Base-by-base conservation (phyloP, 2,888 invertebrate species). In the Lasioglossum lativentre region DNA sequence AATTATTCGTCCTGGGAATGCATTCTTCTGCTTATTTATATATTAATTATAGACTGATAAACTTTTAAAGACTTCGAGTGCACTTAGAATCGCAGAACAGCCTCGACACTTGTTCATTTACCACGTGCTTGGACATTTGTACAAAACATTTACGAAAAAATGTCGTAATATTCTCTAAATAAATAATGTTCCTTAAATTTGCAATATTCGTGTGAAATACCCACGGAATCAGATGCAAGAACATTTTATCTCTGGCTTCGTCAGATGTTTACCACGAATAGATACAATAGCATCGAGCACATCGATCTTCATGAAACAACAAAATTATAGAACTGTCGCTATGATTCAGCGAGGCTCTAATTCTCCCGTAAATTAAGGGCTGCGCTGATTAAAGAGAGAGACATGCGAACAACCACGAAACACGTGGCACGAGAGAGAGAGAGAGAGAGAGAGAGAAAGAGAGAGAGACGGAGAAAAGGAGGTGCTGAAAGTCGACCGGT, bases 401-500 rank as follows among this genome's bases (percentile, higher is more conserved):
- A 34, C 1, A 89, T 47, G 45, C 52, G 56, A 70, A 42, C 56
- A 78, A 52, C 72, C 45, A 80, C 73, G 82, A 72, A 87, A 86
- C 85, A 85, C 78, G 78, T 78, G 59, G 81, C 76, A 74, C 81
- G 86, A 77, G 66, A 2, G 34, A 34, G 34, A 34, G 34, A 34
- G 34, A 34, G 34, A 77, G 66, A 2, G 34, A 34, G 34, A 34
- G 34, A 34, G 34, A 34, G 34, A 77, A 59, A 63, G n/a, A 45
- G 12, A 78, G 66, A 56, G 56, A 86, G 86, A 81, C 72, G 73
- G 87, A 80, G 86, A 86, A 89, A 86, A 87, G 88, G 83, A 91
- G 88, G 90, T 87, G 91, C 63, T 87, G 91, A 90, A 88, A 89
- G 89, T 78, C 66, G 82, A 77, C 38, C 72, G 66, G 73, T 78